These are phyloP conservation scores for Peromyscus aztecus DNA, from an alignment of 2,797 vertebrate species.

Conservation along the genomic window DNA sequence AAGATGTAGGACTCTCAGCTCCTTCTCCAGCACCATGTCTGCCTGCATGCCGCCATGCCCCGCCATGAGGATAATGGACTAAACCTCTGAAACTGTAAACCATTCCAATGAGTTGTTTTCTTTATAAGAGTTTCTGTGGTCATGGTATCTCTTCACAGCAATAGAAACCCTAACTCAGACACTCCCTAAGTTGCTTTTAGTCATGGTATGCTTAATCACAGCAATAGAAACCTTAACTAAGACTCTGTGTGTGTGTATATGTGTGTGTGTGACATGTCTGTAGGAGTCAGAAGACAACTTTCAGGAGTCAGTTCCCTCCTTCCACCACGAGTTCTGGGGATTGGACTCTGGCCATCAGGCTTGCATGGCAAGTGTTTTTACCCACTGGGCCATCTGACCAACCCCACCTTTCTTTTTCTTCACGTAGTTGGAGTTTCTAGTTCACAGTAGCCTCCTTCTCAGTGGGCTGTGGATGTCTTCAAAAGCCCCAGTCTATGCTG, in stretches of 20 bases:
- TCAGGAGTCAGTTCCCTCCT: too few relatives aligned
- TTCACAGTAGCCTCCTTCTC: too few relatives aligned
- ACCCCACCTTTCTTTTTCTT: too few relatives aligned
- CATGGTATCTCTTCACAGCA: not conserved
- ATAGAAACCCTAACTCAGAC: not conserved
- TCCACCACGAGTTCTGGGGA: not conserved
- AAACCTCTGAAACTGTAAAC: not conserved
- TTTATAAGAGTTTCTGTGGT: not conserved
- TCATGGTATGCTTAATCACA: too few relatives aligned
- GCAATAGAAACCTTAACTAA: too few relatives aligned
- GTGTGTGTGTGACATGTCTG: too few relatives aligned
- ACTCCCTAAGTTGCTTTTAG: too few relatives aligned
- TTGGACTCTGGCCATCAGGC: not conserved
- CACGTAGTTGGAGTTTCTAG: too few relatives aligned
- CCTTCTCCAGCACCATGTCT: not conserved
- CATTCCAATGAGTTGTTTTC: not conserved
- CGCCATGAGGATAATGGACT: not conserved
- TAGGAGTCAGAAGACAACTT: too few relatives aligned
- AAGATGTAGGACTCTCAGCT: not conserved
- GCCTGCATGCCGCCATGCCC: not conserved
- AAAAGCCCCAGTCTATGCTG: not conserved
- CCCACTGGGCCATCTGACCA: too few relatives aligned
- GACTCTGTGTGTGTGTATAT: not conserved
- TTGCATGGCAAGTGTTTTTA: not conserved
- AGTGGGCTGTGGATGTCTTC: not conserved